phyloP scores from a whole-genome alignment of 2,113 vertebrate species.

The Heterotilapia buettikoferi region DNA sequence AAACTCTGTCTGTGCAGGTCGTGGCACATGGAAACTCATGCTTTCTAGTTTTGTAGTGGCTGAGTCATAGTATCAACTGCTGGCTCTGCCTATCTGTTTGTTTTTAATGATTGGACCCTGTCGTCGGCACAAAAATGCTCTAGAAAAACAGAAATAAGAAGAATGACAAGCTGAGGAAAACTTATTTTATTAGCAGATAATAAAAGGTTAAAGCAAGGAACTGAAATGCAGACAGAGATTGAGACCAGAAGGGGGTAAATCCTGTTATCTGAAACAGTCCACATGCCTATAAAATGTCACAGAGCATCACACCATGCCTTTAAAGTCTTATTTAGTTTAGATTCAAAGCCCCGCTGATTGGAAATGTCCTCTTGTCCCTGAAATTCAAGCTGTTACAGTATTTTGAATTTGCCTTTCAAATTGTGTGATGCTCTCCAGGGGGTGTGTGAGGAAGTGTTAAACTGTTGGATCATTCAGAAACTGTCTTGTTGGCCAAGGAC shows the following conservation, averaged over 20 bases:
- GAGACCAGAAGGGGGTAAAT: neutral
- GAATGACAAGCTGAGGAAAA: neutral
- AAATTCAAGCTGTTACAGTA: neutral
- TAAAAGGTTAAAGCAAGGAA: neutral
- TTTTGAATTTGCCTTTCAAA: neutral
- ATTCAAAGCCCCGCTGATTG: neutral
- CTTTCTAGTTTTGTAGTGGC: conserved; percentile 25
- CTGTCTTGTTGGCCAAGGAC: neutral
- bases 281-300: neutral
- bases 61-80: conserved; percentile 32
- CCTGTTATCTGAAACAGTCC: neutral
- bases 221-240: neutral
- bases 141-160: neutral
- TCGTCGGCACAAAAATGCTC: neutral
- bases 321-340: neutral
- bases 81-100: neutral
- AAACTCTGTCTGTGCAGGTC: conserved; percentile 8
- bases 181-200: neutral
- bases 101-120: neutral
- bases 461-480: neutral
- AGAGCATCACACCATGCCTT: neutral
- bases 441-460: neutral
- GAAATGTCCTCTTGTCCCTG: neutral
- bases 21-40: conserved; percentile 61
- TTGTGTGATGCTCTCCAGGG: neutral